Base-by-base conservation (phyloP, 2,113 vertebrate species). In the Chinchilla lanigera region DNA sequence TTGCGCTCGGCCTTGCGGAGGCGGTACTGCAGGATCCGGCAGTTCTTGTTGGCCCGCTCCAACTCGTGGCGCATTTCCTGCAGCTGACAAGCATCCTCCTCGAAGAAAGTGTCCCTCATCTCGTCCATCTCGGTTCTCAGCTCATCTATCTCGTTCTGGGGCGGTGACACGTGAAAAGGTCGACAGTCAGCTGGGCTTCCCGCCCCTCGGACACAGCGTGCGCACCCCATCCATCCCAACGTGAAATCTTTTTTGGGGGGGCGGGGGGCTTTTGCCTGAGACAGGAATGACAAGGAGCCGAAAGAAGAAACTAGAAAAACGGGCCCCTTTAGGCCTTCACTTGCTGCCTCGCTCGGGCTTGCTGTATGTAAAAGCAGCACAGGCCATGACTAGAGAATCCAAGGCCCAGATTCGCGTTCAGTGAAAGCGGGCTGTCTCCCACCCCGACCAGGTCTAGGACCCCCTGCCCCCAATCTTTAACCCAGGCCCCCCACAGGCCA, bases 101-200 rank as follows among this genome's bases (percentile, higher is more conserved):
- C 99, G 77, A 99, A 99, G 98, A 99, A 99, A 77, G 99, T 99
- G 98, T 99, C 99, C 94, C 99, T 99, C 99, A 99, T 99, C 98
- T 99, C 99, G 8, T 99, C 99, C 99, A 99, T 99, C 98, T 99
- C 99, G 1, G 99, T 99, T 93, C 99, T 99, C 99, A 99, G 99
- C 98, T 99, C 99, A 80, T 99, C 99, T 89, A 99, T 99, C 98
- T 99, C 99, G 26, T 97, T 99, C 99, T 99, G 96, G 60, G 90
- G 96, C 0, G 22, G 94, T 95, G 98, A 97, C 97, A 98, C 96
- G 67, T 38, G 82, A 50, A 44, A 30, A 44, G 17, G 84, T 82
- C 87, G 88, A 71, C 7, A 90, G 86, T 61, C 16, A 97, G 81
- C 60, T 67, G 92, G 9, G 28, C 69, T 17, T 61, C 60, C n/a